Percentiles rank a stretch among this genome's conserved stretches.
These are phyloP conservation scores for Eupithecia centaureata DNA, from an alignment of 2,888 invertebrate species.

Conservation along the genomic window DNA sequence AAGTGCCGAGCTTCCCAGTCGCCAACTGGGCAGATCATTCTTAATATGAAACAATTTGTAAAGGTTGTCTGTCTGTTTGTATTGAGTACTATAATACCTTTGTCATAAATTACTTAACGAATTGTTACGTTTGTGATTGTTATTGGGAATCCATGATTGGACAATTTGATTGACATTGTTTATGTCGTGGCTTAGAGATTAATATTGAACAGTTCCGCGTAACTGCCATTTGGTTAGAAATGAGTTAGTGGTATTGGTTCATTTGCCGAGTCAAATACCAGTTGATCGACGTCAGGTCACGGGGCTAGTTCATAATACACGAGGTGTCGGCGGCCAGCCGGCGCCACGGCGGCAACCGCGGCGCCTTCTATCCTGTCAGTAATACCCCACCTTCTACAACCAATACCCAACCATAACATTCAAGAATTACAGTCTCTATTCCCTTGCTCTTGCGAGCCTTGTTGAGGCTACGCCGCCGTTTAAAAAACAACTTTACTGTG, in stretches of 20 bases:
- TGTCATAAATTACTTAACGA: neutral
- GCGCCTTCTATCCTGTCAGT: conserved; percentile 80
- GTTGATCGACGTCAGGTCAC: conserved; percentile 82
- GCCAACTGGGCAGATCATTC: conserved; percentile 48
- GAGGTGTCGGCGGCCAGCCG: conserved; percentile 82
- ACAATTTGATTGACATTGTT: conserved; percentile 12
- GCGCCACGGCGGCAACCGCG: conserved; percentile 79
- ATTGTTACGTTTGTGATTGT: neutral
- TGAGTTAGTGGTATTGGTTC: conserved; percentile 65
- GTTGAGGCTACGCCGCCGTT: conserved; percentile 54
- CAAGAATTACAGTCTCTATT: conserved; percentile 42
- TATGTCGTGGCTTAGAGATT: conserved; percentile 36
- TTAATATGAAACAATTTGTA: conserved; percentile 42
- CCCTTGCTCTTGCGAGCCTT: conserved; percentile 41
- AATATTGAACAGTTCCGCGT: conserved; percentile 58
- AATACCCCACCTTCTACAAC: conserved; percentile 48
- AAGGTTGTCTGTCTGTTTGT: conserved; percentile 51
- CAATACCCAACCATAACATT: conserved; percentile 47
- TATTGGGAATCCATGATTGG: conserved; percentile 2
- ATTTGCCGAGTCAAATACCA: conserved; percentile 77
- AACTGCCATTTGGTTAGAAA: conserved; percentile 66
- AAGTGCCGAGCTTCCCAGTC: conserved; percentile 65
- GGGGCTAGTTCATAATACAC: conserved; percentile 82
- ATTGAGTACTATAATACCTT: neutral
- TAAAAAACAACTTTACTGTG: conserved; percentile 51